Conservation (phyloP, 2,888 invertebrate genomes). For the Bellardia bayeri region DNA sequence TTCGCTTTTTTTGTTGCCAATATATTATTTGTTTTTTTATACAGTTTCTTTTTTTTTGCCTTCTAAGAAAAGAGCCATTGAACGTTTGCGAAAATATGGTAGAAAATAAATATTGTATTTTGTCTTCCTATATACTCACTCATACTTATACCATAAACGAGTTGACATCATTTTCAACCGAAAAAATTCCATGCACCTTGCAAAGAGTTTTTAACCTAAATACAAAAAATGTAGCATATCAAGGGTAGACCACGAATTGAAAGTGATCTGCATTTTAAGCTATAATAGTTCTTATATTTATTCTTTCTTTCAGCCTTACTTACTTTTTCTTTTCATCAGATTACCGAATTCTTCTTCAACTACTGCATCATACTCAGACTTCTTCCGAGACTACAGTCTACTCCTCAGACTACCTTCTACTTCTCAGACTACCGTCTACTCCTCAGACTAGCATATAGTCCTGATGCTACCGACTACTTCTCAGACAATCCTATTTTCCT, state of each 20-base stretch:
- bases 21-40: not conserved
- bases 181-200: constrained; percentile 46
- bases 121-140: not conserved
- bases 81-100: constrained; percentile 3
- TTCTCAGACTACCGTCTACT: too few species aligned
- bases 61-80: constrained; percentile 24
- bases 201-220: constrained; percentile 49
- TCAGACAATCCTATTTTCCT: too few species aligned
- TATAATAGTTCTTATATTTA: too few species aligned
- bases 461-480: too few species aligned
- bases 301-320: too few species aligned
- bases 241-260: not conserved
- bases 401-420: too few species aligned
- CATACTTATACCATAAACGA: constrained; percentile 8
- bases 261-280: not conserved
- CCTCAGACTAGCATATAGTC: too few species aligned
- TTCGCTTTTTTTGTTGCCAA: not conserved
- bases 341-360: too few species aligned
- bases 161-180: constrained; percentile 53
- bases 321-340: too few species aligned
- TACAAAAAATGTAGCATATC: not conserved
- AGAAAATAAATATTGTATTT: not conserved
- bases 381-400: too few species aligned
- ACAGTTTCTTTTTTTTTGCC: not conserved
- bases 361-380: too few species aligned